Conservation (phyloP, 2,113 vertebrate species). For the Gallinago paraguaiae region DNA sequence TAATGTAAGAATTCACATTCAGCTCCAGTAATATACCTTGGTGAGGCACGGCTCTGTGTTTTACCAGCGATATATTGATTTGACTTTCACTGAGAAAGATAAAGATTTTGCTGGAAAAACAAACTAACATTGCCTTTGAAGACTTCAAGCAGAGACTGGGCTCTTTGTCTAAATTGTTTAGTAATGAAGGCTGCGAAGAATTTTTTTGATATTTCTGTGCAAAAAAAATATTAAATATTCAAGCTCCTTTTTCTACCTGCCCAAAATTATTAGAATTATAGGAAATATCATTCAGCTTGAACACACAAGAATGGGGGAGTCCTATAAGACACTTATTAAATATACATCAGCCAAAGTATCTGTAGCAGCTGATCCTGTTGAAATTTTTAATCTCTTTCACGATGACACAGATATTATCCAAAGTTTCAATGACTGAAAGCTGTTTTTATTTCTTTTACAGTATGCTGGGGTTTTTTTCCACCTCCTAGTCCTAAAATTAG, state of each 20-base stretch:
- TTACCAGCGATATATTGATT: background rate
- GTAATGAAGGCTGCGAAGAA: background rate
- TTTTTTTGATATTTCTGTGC: background rate
- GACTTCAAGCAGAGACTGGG: background rate
- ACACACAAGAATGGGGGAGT: background rate
- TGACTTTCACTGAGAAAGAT: background rate
- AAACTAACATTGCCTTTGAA: background rate
- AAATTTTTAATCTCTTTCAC: background rate
- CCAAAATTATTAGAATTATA: background rate
- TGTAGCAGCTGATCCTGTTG: background rate
- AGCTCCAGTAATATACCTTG: background rate
- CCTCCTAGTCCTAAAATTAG: background rate
- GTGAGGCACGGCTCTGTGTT: background rate
- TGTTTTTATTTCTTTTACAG: background rate
- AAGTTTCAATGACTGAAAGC: background rate
- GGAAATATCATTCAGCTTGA: background rate
- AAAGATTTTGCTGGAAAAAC: background rate
- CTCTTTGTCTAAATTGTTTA: background rate
- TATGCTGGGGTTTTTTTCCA: rapidly evolving
- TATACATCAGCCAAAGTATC: background rate
- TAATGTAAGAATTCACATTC: background rate
- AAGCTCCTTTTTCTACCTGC: background rate
- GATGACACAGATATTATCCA: background rate
- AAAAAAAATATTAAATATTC: background rate
- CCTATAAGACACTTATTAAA: background rate